Evolutionary conservation across 2,888 invertebrate species (phyloP).

Genomic region (Galerucella nymphaeae): DNA sequence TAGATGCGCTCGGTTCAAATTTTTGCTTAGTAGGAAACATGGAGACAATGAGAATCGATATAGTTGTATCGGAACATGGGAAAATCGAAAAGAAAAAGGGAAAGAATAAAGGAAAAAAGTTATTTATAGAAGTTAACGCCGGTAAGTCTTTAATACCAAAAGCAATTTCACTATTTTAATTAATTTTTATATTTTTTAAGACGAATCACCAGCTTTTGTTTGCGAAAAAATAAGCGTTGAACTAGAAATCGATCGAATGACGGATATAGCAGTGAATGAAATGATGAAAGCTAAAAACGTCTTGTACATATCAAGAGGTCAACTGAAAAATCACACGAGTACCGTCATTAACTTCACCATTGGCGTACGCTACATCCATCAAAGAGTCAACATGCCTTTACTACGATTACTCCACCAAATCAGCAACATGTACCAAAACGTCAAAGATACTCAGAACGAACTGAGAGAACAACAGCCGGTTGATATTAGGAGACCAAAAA

Average conservation of each 20-base stretch:
- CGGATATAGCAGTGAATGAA: constrained; percentile 89
- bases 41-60: constrained; percentile 91
- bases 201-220: constrained; percentile 89
- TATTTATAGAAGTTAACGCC: constrained; percentile 58
- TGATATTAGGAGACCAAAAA: constrained; percentile 62
- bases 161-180: neutral
- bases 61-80: constrained; percentile 90
- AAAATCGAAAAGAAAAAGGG: constrained; percentile 72
- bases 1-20: constrained; percentile 91
- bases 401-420: constrained; percentile 93
- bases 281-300: constrained; percentile 85
- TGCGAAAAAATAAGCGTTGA: constrained; percentile 93
- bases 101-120: constrained; percentile 63
- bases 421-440: constrained; percentile 97
- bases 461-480: constrained; percentile 77
- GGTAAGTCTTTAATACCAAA: constrained; percentile 45
- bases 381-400: constrained; percentile 97
- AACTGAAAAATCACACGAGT: constrained; percentile 90
- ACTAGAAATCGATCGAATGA: constrained; percentile 88
- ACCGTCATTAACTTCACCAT: constrained; percentile 89
- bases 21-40: constrained; percentile 85
- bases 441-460: constrained; percentile 93
- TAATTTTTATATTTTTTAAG: constrained; percentile 47
- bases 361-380: constrained; percentile 88
- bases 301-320: constrained; percentile 86